These are phyloP conservation scores for Morus bassanus DNA, from an alignment of 2,797 vertebrate species.

Conservation along the genomic window DNA sequence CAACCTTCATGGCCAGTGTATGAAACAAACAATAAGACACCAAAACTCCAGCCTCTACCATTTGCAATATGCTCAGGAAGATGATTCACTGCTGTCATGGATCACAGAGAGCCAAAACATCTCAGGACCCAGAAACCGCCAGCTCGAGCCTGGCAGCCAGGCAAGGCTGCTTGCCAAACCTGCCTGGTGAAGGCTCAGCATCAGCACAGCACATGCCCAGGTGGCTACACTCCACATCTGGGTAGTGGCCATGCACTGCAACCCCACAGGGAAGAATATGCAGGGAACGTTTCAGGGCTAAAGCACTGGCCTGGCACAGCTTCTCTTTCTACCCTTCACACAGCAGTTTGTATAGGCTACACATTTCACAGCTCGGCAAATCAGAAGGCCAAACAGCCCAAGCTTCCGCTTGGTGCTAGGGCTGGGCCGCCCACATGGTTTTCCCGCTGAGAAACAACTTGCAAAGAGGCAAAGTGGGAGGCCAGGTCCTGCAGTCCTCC, in stretches of 20 bases:
- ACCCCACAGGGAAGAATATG: fast-evolving
- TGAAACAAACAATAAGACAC: neutral
- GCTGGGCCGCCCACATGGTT: neutral
- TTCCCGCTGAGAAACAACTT: neutral
- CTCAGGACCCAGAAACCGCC: neutral
- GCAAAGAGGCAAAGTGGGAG: neutral
- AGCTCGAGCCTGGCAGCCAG: neutral
- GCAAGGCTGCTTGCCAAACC: neutral
- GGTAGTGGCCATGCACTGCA: neutral
- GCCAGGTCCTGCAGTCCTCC: neutral
- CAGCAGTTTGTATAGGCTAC: neutral
- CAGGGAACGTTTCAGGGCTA: neutral
- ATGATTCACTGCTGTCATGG: neutral
- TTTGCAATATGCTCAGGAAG: neutral
- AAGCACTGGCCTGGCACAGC: neutral
- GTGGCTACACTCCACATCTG: neutral
- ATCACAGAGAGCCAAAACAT: neutral
- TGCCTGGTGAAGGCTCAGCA: neutral
- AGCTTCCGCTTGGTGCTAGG: neutral
- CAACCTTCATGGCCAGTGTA: neutral
- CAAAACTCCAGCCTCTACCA: neutral
- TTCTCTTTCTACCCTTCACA: neutral
- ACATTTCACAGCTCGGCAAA: neutral
- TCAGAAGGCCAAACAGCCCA: neutral
- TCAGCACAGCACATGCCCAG: neutral